Percentiles rank a stretch among this genome's conserved stretches.
phyloP scores from a whole-genome alignment of 1,140 invertebrate genomes.

The Eubasilissa regina region DNA sequence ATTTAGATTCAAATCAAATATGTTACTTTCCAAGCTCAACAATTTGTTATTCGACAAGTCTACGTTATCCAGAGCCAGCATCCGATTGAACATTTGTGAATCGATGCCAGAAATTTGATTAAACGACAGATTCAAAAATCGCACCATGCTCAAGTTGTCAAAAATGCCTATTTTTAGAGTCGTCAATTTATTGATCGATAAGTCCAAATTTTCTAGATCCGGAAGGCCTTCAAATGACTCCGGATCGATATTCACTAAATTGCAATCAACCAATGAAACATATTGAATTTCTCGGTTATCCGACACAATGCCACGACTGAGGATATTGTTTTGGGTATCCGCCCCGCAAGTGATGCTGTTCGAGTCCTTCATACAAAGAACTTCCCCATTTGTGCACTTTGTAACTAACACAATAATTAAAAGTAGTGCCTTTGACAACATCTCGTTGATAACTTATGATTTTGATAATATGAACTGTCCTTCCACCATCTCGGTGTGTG shows the following conservation, averaged over 20 bases:
- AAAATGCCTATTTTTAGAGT: slow-evolving; percentile 35
- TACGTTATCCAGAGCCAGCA: slow-evolving; percentile 40
- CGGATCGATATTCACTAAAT: slow-evolving; percentile 27
- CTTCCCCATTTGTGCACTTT: neutral
- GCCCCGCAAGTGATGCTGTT: neutral
- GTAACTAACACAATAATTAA: neutral
- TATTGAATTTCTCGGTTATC: slow-evolving; percentile 25
- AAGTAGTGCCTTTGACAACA: neutral
- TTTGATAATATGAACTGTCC: neutral
- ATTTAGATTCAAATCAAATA: slow-evolving; percentile 25
- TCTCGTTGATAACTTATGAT: neutral
- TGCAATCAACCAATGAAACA: slow-evolving; percentile 21
- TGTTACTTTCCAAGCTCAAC: neutral
- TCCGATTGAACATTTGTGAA: slow-evolving; percentile 40
- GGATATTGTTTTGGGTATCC: slow-evolving; percentile 23
- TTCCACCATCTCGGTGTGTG: neutral
- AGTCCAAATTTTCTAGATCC: slow-evolving; percentile 47
- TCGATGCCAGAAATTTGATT: slow-evolving; percentile 33
- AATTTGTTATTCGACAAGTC: slow-evolving; percentile 54
- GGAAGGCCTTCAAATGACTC: slow-evolving; percentile 39
- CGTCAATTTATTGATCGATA: slow-evolving; percentile 42
- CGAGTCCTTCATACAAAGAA: neutral
- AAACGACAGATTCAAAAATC: slow-evolving; percentile 42
- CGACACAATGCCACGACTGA: slow-evolving; percentile 37
- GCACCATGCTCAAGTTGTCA: slow-evolving; percentile 30